phyloP scores from a whole-genome alignment of 2,797 vertebrate genomes.

The Scarus forsteni region DNA sequence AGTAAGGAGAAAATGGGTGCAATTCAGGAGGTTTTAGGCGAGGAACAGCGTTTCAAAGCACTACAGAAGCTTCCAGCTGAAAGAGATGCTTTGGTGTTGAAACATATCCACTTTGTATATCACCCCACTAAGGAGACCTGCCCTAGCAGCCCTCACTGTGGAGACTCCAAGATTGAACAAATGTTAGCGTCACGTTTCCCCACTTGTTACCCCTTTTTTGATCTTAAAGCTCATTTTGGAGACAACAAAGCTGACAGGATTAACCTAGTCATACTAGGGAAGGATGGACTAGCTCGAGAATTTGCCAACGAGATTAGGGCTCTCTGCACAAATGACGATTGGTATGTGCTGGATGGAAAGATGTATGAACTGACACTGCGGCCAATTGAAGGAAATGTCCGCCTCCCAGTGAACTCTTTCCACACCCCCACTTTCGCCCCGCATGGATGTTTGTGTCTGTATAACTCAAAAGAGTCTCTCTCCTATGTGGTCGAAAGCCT shows the following conservation, averaged over 20 bases:
- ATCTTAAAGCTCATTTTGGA: slow-evolving; percentile 85
- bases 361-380: slow-evolving; percentile 94
- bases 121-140: slow-evolving; percentile 98
- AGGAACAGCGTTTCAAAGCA: slow-evolving; percentile 95
- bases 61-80: slow-evolving; percentile 97
- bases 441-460: slow-evolving; percentile 96
- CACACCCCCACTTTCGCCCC: slow-evolving; percentile 95
- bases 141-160: slow-evolving; percentile 91
- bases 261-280: slow-evolving; percentile 96
- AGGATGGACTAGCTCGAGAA: slow-evolving; percentile 94
- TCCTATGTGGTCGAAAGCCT: slow-evolving; percentile 96
- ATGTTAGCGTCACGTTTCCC: slow-evolving; percentile 87
- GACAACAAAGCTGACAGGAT: slow-evolving; percentile 91
- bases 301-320: slow-evolving; percentile 97
- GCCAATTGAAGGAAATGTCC: slow-evolving; percentile 96
- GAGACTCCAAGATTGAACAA: slow-evolving; percentile 93
- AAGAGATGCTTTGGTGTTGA: slow-evolving; percentile 94
- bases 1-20: slow-evolving; percentile 99
- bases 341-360: slow-evolving; percentile 94
- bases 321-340: slow-evolving; percentile 96
- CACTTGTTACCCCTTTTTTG: slow-evolving; percentile 88
- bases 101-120: slow-evolving; percentile 99
- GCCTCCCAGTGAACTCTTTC: slow-evolving; percentile 96
- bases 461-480: slow-evolving; percentile 97
- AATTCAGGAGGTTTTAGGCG: slow-evolving; percentile 95